Base-by-base conservation (phyloP, 2,888 invertebrate genomes). In the Disparrhopalites patrizii region DNA sequence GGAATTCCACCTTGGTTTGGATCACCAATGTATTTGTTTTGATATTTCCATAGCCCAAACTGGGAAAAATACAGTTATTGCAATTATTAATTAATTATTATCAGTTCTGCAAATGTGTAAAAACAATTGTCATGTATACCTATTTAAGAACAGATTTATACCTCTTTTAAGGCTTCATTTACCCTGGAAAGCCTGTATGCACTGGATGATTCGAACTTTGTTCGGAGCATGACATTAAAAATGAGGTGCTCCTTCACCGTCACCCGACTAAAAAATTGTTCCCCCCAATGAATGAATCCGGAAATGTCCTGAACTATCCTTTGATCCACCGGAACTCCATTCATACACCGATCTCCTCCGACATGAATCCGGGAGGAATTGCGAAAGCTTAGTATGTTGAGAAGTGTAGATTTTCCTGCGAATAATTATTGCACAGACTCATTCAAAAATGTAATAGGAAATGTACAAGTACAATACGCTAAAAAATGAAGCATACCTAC, bases 201-300 rank as follows among this genome's bases (percentile, higher is more conserved):
- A 15, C 1, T 23, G 1, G 23, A 15, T 13, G 20, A 25, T 40
- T 38, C n/a, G 40, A 25, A 38, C 28, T 36, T 38, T 18, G 38
- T 25, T 38, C 57, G 57, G 27, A 57, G 57, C 27, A 38, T 57
- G 4, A 38, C 40, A 15, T n/a, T 57, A 28, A 57, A 57, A 38
- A 57, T 40, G 4, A 57, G n/a, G 27, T 57, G 57, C 28, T 57
- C 57, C 28, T 40, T 25, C 1, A 40, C 40, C 3, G 57, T 57
- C 18, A 57, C 27, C 8, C 25, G 25, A 1, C 40, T 38, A 10
- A 57, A 15, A 28, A 38, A 40, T 27, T 18, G 13, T 23, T 57
- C 57, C n/a, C 43, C 4, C 1, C 25, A 1, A 10, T 33, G 57
- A 15, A 57, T 38, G 8, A 40, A 57, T 1, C 27, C 33, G 15